Percentiles rank a stretch among this genome's conserved stretches.
Conservation (phyloP, 2,113 vertebrate genomes). For the Charina bottae region DNA sequence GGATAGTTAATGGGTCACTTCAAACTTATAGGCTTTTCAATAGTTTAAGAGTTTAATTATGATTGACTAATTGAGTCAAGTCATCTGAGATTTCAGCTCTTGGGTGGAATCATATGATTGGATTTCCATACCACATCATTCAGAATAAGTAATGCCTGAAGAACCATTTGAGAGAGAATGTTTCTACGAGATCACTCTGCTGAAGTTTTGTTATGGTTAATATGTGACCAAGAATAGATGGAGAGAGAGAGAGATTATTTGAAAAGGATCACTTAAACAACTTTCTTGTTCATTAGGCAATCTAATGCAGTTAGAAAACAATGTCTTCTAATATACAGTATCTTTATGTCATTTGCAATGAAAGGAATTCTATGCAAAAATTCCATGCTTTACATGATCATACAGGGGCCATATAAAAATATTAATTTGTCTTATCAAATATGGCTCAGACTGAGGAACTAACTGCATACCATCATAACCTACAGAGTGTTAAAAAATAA, state of each 20-base stretch:
- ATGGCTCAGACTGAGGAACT: not conserved
- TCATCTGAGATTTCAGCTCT: constrained; percentile 28
- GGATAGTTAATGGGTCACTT: constrained; percentile 29
- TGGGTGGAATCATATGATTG: constrained; percentile 14
- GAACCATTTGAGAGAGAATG: not conserved
- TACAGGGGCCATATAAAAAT: not conserved
- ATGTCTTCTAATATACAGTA: not conserved
- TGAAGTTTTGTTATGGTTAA: not conserved
- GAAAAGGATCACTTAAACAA: not conserved
- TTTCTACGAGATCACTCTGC: not conserved
- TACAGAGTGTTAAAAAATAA: not conserved
- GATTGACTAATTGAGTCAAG: constrained; percentile 9
- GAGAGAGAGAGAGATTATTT: not conserved
- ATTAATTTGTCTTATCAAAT: not conserved
- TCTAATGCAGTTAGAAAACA: not conserved
- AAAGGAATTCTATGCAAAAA: not conserved
- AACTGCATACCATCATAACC: not conserved
- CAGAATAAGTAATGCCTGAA: constrained; percentile 18
- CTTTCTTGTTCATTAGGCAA: not conserved
- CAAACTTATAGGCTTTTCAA: constrained; percentile 19
- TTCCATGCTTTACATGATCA: not conserved
- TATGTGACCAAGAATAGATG: not conserved
- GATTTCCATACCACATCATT: constrained; percentile 29
- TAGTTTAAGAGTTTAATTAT: constrained; percentile 29
- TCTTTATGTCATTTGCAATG: not conserved